A percentile compares a stretch with the other conserved stretches of the same genome.
Conservation (phyloP, 2,888 invertebrate species). For the Agriopis leucophaearia region DNA sequence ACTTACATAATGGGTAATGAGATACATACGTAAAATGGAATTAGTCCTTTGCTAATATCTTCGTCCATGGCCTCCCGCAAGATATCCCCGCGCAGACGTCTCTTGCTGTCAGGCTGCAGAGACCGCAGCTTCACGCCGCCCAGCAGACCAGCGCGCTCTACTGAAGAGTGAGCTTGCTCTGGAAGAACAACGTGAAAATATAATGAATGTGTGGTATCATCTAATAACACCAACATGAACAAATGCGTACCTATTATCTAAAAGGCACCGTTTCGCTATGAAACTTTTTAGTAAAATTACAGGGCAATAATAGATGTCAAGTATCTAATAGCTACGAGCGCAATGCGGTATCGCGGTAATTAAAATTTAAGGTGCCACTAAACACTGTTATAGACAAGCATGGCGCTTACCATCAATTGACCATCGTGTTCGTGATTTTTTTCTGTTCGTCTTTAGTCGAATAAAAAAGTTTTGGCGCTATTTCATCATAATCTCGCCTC, state of each 20-base stretch:
- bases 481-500: no score
- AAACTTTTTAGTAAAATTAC: background rate
- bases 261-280: background rate
- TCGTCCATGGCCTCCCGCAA: conserved; percentile 92
- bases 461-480: no score
- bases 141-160: conserved; percentile 96
- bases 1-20: background rate
- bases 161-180: conserved; percentile 97
- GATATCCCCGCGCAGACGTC: conserved; percentile 91
- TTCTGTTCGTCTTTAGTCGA: no score
- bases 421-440: no score
- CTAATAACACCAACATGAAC: background rate
- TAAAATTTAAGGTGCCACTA: no score
- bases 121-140: conserved; percentile 94
- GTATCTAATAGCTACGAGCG: no score
- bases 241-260: background rate
- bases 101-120: conserved; percentile 90
- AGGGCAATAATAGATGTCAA: background rate
- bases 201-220: background rate
- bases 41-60: conserved; percentile 95
- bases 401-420: no score
- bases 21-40: conserved; percentile 95
- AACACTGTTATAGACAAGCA: no score
- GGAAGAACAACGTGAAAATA: conserved; percentile 38
- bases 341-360: no score